Conservation (phyloP, 2,888 invertebrate genomes). For the Meiosimyza platycephala region DNA sequence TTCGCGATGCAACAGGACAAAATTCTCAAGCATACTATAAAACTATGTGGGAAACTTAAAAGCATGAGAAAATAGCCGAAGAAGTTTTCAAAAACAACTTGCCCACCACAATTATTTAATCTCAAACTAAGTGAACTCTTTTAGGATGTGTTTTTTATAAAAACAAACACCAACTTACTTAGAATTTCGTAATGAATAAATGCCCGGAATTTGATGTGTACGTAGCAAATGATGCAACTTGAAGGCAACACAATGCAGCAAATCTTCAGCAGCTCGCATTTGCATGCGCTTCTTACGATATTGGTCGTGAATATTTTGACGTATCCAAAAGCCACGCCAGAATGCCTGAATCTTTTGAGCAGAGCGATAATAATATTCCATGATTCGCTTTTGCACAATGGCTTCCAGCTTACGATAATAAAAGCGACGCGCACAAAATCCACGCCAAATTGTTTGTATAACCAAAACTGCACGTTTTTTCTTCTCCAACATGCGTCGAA, state of each 20-base stretch:
- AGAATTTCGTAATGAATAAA: slow-evolving; percentile 60
- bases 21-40: no score
- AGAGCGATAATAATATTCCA: slow-evolving; percentile 42
- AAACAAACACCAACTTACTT: slow-evolving; percentile 47
- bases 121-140: no score
- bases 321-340: slow-evolving; percentile 58
- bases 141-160: no score
- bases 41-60: no score
- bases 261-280: slow-evolving; percentile 54
- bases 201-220: slow-evolving; percentile 60
- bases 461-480: slow-evolving; percentile 46
- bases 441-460: slow-evolving; percentile 61
- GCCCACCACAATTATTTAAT: no score
- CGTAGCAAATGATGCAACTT: slow-evolving; percentile 61
- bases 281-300: slow-evolving; percentile 49
- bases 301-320: slow-evolving; percentile 56
- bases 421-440: slow-evolving; percentile 47
- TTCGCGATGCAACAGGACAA: no score
- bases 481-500: slow-evolving; percentile 27
- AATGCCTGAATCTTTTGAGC: slow-evolving; percentile 59
- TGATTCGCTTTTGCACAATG: slow-evolving; percentile 46
- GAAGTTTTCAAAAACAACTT: no score
- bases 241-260: slow-evolving; percentile 60
- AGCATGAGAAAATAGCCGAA: no score
- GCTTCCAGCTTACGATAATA: slow-evolving; percentile 48